Evolutionary conservation across 2,113 vertebrate genomes (phyloP).

Genomic region (Periophthalmodon schlosseri): DNA sequence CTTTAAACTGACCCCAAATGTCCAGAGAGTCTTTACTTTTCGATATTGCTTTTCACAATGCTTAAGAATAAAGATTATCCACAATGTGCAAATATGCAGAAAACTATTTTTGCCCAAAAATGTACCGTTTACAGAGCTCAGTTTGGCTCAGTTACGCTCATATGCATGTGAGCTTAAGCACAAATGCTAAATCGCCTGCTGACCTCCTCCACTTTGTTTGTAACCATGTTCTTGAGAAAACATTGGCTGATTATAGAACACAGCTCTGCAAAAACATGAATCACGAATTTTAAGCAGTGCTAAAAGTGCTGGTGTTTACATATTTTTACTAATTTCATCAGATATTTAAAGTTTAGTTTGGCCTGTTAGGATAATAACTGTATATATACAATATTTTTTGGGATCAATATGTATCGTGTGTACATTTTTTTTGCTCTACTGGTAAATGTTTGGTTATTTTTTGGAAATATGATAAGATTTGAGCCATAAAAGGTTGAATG

Average conservation of each 20-base stretch:
- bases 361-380: neutral
- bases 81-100: too few species aligned
- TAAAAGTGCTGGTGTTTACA: neutral
- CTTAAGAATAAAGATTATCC: too few species aligned
- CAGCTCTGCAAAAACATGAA: neutral
- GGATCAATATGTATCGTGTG: too few species aligned
- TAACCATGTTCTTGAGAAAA: neutral
- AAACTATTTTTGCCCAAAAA: neutral
- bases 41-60: neutral
- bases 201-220: constrained; percentile 4
- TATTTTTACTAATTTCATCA: neutral
- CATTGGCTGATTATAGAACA: neutral
- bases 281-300: neutral
- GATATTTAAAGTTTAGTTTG: neutral
- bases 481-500: too few species aligned
- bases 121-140: constrained; percentile 49
- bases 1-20: too few species aligned
- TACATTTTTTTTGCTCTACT: too few species aligned
- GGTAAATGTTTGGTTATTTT: too few species aligned
- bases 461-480: too few species aligned
- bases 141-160: constrained; percentile 60
- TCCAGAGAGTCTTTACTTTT: neutral
- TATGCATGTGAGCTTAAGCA: constrained; percentile 32
- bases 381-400: too few species aligned
- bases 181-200: constrained; percentile 50